Conservation (phyloP, 2,113 vertebrate genomes). For the Uropsilus gracilis region DNA sequence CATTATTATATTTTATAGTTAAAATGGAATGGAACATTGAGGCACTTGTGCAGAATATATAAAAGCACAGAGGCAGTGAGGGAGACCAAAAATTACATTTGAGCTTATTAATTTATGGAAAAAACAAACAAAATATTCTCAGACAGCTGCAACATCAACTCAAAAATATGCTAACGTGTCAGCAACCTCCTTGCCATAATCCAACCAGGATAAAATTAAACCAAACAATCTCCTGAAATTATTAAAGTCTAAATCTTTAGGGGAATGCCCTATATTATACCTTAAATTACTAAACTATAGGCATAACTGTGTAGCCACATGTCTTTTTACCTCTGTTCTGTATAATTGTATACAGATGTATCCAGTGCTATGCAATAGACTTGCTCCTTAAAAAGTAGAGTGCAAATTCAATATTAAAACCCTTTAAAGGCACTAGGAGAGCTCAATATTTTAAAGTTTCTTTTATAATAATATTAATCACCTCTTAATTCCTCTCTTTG, state of each 20-base stretch:
- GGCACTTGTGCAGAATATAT: constrained; percentile 66
- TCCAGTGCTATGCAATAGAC: constrained; percentile 15
- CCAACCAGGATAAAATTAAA: constrained; percentile 72
- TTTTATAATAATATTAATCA: constrained; percentile 64
- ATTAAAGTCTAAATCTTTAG: constrained; percentile 63
- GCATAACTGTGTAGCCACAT: constrained; percentile 53
- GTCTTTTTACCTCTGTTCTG: constrained; percentile 29
- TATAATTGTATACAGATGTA: constrained; percentile 75
- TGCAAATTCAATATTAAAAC: constrained; percentile 67
- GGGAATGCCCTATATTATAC: constrained; percentile 41
- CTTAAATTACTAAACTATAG: constrained; percentile 62
- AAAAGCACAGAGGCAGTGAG: constrained; percentile 65
- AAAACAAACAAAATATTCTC: constrained; percentile 53
- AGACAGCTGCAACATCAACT: constrained; percentile 66
- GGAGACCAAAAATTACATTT: constrained; percentile 70
- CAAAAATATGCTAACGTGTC: constrained; percentile 55
- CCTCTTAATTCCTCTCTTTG: constrained; percentile 48
- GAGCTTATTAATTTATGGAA: constrained; percentile 68
- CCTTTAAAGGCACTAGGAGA: constrained; percentile 10
- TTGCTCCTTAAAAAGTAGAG: constrained; percentile 40
- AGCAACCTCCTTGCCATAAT: constrained; percentile 34
- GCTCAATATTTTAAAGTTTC: constrained; percentile 49
- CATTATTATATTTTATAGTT: constrained; percentile 82
- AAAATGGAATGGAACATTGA: constrained; percentile 79
- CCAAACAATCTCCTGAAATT: constrained; percentile 56